Evolutionary conservation across 1,140 invertebrate genomes (phyloP).

Genomic region (Euwallacea fornicatus): DNA sequence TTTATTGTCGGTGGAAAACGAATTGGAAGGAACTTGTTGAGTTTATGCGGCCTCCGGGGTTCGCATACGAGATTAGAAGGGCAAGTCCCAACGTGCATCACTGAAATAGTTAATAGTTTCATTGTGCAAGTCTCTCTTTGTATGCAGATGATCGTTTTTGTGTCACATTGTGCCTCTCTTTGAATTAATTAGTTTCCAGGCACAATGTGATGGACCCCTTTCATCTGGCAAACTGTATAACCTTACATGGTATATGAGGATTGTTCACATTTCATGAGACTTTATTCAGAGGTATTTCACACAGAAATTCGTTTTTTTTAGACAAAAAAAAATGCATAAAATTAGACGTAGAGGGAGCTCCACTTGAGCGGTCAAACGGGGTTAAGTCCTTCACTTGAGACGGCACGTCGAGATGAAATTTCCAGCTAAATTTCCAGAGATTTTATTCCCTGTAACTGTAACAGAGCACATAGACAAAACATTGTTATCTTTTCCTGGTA

Average conservation of each 20-base stretch:
- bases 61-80: too few relatives aligned
- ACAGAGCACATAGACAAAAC: too few relatives aligned
- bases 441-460: not conserved
- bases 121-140: slow-evolving; percentile 15
- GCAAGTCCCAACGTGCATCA: not conserved
- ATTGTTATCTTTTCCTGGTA: too few relatives aligned
- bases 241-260: too few relatives aligned
- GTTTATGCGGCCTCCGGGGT: not conserved
- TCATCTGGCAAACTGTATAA: not conserved
- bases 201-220: slow-evolving; percentile 6
- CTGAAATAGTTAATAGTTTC: slow-evolving; percentile 12
- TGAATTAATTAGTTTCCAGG: slow-evolving; percentile 12
- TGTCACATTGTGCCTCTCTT: slow-evolving; percentile 10
- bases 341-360: not conserved
- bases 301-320: too few relatives aligned
- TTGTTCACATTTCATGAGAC: too few relatives aligned
- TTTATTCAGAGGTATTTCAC: too few relatives aligned
- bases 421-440: not conserved
- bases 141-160: slow-evolving; percentile 21
- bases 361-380: slow-evolving; percentile 13
- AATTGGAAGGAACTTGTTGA: slow-evolving; percentile 15
- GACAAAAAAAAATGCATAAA: slow-evolving; percentile 7
- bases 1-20: slow-evolving; percentile 11
- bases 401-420: slow-evolving; percentile 5
- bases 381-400: slow-evolving; percentile 13